Evolutionary conservation across 2,113 vertebrate species (phyloP).

Genomic region (Ailurus styani): DNA sequence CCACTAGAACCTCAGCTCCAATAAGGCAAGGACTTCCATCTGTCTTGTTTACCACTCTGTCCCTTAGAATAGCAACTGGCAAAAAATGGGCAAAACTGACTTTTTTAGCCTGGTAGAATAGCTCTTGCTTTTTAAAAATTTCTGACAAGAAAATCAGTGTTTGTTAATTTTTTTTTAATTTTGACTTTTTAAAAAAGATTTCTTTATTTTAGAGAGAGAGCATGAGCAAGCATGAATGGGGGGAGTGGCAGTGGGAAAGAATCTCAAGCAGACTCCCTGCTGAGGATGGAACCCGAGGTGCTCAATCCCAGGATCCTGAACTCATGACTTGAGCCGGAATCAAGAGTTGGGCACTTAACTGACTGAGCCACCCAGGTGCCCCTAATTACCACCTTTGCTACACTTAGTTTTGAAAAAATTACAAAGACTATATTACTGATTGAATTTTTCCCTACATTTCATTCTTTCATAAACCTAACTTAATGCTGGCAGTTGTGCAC

Average conservation of each 20-base stretch:
- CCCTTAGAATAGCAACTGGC: background rate
- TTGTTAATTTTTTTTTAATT: background rate
- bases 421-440: background rate
- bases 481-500: background rate
- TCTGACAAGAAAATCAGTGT: background rate
- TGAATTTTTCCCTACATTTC: background rate
- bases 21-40: constrained; percentile 2
- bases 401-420: constrained; percentile 23
- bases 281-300: background rate
- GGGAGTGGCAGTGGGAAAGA: background rate
- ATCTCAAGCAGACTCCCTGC: background rate
- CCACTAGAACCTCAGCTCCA: background rate
- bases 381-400: background rate
- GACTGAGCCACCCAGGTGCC: background rate
- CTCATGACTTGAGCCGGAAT: background rate
- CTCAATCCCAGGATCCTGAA: background rate
- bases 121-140: constrained; percentile 5
- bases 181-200: background rate
- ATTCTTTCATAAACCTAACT: constrained; percentile 1
- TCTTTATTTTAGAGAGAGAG: background rate
- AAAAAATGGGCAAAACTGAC: background rate
- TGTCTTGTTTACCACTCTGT: background rate
- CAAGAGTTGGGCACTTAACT: background rate
- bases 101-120: constrained; percentile 12
- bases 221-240: background rate